Evolutionary conservation across 2,888 invertebrate genomes (phyloP), one percentile per base, ranked within the genome.

Genomic region (Eudemis profundana): DNA sequence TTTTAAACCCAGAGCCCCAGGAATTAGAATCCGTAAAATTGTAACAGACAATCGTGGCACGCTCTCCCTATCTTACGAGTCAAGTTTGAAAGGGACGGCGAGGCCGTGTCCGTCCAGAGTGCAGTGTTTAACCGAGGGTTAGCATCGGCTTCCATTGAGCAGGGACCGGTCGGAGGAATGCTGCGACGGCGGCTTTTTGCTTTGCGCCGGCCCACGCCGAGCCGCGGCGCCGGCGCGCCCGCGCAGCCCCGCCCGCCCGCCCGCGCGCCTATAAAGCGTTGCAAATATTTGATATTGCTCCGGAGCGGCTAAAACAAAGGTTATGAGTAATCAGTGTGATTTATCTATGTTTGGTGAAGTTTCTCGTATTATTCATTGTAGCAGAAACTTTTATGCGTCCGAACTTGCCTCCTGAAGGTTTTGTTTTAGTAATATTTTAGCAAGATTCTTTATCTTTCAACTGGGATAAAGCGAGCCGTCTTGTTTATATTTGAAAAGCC

Each of bases 111-210:
- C 10, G 17, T 23, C 5, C 33, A 33, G 5, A 33, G 59, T 49
- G 54, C 42, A 67, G 3, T 23, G 57, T 33, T 29, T 54, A 61
- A 64, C 60, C 70, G 51, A 65, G 69, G 70, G 71, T 70, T 71
- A 67, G 70, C 74, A 77, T 86, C 87, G 90, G 87, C 85, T 79
- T 83, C 84, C 86, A 90, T 90, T 90, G 88, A 90, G 84, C 71
- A 67, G 66, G 75, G 84, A 90, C 90, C 90, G 90, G 91, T 90
- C 89, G 77, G 77, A 78, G 90, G 90, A 90, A 90, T 90, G 90
- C 87, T 82, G 84, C 80, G 77, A 81, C 77, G 81, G 79, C 86
- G 85, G 86, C 85, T 87, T 88, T 89, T 88, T 88, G 88, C 86
- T 82, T 83, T 67, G 69, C 54, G 50, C 29, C 51, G 42, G 56